phyloP scores from a whole-genome alignment of 1,140 invertebrate species.

The Scylla paramamosain region DNA sequence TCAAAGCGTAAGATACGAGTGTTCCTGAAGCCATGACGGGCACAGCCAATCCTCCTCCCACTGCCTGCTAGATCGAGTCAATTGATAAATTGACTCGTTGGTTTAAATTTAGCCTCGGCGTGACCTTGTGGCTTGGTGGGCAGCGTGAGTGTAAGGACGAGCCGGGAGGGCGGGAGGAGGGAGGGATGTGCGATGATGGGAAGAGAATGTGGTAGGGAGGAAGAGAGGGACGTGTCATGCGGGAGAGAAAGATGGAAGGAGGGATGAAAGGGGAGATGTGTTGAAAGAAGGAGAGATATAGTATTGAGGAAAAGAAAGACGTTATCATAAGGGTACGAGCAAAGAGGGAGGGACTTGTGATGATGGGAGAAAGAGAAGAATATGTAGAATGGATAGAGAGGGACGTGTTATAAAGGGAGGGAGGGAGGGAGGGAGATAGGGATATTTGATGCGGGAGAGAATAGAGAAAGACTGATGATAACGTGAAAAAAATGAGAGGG shows the following conservation, averaged over 20 bases:
- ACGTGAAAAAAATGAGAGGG: background rate
- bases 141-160: conserved; percentile 1
- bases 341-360: background rate
- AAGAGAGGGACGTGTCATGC: background rate
- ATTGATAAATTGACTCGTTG: conserved; percentile 37
- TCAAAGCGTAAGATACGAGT: background rate
- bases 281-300: background rate
- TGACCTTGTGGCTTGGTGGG: conserved; percentile 35
- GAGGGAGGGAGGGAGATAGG: background rate
- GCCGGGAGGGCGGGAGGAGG: background rate
- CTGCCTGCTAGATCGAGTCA: background rate
- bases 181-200: background rate
- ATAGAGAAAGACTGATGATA: background rate
- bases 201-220: background rate
- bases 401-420: background rate
- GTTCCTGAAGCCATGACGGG: background rate
- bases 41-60: background rate
- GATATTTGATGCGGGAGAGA: background rate
- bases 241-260: background rate
- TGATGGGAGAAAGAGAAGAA: background rate
- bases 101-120: conserved; percentile 16
- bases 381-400: background rate
- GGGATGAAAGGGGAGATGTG: background rate
- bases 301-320: background rate
- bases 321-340: background rate